Evolutionary conservation across 2,888 invertebrate genomes (phyloP), one percentile per base, ranked within the genome.

Genomic region (Xylota segnis): DNA sequence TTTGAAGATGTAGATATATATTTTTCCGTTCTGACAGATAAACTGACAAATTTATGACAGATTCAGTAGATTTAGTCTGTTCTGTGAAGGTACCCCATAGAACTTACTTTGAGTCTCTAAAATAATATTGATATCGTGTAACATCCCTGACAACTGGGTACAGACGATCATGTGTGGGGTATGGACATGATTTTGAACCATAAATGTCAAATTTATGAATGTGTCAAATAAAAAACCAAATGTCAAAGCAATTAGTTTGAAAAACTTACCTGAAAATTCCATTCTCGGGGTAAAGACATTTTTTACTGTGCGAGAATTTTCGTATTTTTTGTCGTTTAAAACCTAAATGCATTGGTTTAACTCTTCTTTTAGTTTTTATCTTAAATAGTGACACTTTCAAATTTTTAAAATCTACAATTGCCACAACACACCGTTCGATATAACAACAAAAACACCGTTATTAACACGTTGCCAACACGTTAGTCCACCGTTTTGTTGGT

Each of bases 291-390:
- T 91, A 92, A 91, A 90, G 92, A 91, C 91, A 92, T 92, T 89
- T 90, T 90, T 90, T 92, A 90, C 90, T 91, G 90, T 90, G 92
- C 92, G 91, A 91, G 88, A 86, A 91, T 90, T 87, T 90, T 91
- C 89, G 93, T 93, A 91, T 91, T 92, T 89, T 91, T 89, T 89
- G 90, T 91, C 89, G 93, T 94, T 90, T 94, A 93, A 89, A 93
- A 91, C 92, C 91, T 93, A 89, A 93, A 92, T 90, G 93, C 93
- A 92, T 92, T 92, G 92, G 92, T 92, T 92, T 92, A 90, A 91
- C 90, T 92, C 91, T 90, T 89, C 88, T 89, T 88, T 88, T 88
- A 83, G 89, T 89, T 87, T 74, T 76, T 83, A 66, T 71, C 83
- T 70, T 74, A 83, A 82, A 87, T 83, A 87, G 68, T 77, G 81